Base-by-base conservation (phyloP, 1,140 invertebrate species). In the Leptinotarsa lineolata region DNA sequence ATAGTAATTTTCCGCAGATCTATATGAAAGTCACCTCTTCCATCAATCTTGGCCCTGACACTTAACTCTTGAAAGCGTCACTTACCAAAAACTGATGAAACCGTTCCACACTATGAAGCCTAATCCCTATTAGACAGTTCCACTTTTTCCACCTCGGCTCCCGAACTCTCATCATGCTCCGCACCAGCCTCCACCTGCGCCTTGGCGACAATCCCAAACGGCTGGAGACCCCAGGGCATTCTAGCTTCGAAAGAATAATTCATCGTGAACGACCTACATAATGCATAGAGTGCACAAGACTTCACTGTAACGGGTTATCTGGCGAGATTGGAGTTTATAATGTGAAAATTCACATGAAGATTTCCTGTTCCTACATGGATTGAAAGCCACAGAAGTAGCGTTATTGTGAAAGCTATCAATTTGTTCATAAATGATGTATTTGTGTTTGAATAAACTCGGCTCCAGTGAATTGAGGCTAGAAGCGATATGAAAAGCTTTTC, bases 271-370 rank as follows among this genome's bases (percentile, higher is more conserved):
- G 61, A 63, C 61, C 61, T 63, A 63, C 61, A 63, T 63, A 63
- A 63, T 63, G 61, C 61, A 63, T 63, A 30, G 8, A 63, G 13
- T 63, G 61, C 20, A 30, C 61, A 21, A 30, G 4, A 63, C 61
- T 13, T 63, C 61, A 22, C 20, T 63, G 20, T 8, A 21, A 15
- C 16, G 61, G 61, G 24, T 63, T 63, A 63, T 63, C 24, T 16
- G 16, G 61, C 4, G 61, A 63, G 21, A 63, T 63, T 63, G 61
- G 61, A 21, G 61, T 63, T 63, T 18, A 63, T 63, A 63, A 63
- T 63, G 24, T 20, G 61, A 30, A 54, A 39, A 39, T 39, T 39
- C 30, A 39, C 30, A 39, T 39, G 8, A 11, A 39, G 30, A 39
- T 3, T 39, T 39, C 11, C 0, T 4, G 30, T 39, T 3, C 1